Evolutionary conservation across 2,888 invertebrate species (phyloP), one percentile per base, ranked within the genome.

Genomic region (Andrena hattorfiana): DNA sequence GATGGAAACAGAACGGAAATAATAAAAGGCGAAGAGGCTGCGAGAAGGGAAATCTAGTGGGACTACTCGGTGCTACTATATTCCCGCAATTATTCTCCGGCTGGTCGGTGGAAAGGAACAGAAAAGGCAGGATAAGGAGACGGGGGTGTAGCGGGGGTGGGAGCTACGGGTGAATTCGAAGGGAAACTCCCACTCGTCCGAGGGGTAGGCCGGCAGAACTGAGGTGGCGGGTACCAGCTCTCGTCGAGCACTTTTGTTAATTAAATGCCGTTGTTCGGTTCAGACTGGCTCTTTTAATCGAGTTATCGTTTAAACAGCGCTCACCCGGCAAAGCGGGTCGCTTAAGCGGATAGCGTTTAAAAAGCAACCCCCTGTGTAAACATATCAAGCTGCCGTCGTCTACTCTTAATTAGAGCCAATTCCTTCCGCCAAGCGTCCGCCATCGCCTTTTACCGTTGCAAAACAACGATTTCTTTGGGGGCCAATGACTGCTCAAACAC

Each of bases 191-290:
- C 73, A 64, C 49, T 68, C 71, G 69, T 26, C 84, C 16, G n/a
- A 63, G 76, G 75, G 81, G 77, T 51, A 77, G 77, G 49, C 77
- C 67, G 49, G 77, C 51, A 77, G 77, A 85, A 80, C 72, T 67
- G 66, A 68, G 80, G 59, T 74, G 73, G 75, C 49, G 73, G 42
- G 88, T 49, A 83, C 83, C 90, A 90, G 89, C 90, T 91, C 90
- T 89, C 88, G 81, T 87, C 82, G 88, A 91, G 91, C 91, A 92
- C 92, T 93, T 91, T 92, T 91, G 90, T 91, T 93, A 93, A 93
- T 92, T 92, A 91, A 91, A 90, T 90, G 90, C 91, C 91, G 92
- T 92, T 93, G 92, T 92, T 91, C 90, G 89, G 86, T 89, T 91
- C 89, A 85, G 88, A 85, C 85, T 76, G 81, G 88, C 88, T 87